Evolutionary conservation across 2,797 vertebrate genomes (phyloP), one percentile per base, ranked within the genome.

Genomic region (Alcedo quadribrachys): DNA sequence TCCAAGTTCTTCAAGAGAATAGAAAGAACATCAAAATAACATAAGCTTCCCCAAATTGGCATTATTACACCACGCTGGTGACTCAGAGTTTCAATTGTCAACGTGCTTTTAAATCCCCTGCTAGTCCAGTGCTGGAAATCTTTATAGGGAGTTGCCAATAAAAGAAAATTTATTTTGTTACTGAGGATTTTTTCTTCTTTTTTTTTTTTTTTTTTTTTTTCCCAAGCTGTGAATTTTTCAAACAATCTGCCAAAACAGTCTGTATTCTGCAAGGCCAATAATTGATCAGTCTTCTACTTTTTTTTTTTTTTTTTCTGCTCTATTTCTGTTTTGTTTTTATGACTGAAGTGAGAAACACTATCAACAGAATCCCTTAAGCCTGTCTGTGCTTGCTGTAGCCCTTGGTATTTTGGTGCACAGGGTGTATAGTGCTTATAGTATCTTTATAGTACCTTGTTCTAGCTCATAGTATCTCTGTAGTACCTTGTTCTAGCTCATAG

Each of bases 181-280:
- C 54, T 0, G 8, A 62, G 89, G 87, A 73, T 76, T 80, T 90
- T 92, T 90, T 65, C 37, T 37, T n/a, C n/a, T 76, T 80, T 89
- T 92, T 90, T 65, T 76, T 80, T 90, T 89, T 90, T 65, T 61
- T 80, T 90, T 92, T 89, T 65, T 37, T 37, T 37, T 37, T 13
- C 37, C 83, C 88, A 90, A 93, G 84, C 81, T 74, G 71, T 43
- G 83, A 79, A 84, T n/a, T 81, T 83, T 85, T 89, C 53, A n/a
- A 17, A 25, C 43, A 66, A 61, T 89, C 73, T 94, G 87, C 89
- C 92, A 92, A 77, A 90, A 70, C 76, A 85, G 58, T 8, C 79
- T 74, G 81, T 22, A 3, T 70, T 95, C 86, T 85, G 83, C 33
- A 51, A 66, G 85, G 76, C 81, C 20, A 35, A 15, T 75, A 75